Conservation (phyloP, 2,888 invertebrate species). For the Nycteola revayana region DNA sequence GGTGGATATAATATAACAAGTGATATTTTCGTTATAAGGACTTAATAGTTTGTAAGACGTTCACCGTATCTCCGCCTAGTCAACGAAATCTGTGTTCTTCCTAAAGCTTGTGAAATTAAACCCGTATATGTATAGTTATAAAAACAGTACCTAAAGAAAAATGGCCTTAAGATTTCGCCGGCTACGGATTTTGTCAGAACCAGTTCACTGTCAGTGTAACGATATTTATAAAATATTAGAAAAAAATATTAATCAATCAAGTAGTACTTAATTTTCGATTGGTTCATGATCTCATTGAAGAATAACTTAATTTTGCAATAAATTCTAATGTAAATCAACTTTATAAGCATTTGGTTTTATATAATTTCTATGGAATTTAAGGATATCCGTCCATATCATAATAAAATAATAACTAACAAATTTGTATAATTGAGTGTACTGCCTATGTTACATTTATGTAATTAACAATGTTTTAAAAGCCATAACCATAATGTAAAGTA, state of each 20-base stretch:
- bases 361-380: conserved; percentile 29
- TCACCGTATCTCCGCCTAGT: conserved; percentile 73
- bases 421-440: conserved; percentile 19
- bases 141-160: conserved; percentile 8
- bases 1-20: conserved; percentile 67
- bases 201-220: too few relatives aligned
- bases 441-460: conserved; percentile 6
- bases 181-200: conserved; percentile 28
- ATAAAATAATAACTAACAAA: conserved; percentile 32
- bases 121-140: conserved; percentile 19
- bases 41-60: conserved; percentile 35
- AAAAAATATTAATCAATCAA: too few relatives aligned
- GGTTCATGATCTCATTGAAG: conserved; percentile 71
- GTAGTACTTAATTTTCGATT: conserved; percentile 45
- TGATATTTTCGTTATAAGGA: conserved; percentile 62
- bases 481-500: too few relatives aligned
- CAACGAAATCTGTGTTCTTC: conserved; percentile 59
- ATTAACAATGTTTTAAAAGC: too few relatives aligned
- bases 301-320: conserved; percentile 24
- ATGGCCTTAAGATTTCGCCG: conserved; percentile 13
- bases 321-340: neutral
- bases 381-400: conserved; percentile 54
- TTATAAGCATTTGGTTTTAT: conserved; percentile 43
- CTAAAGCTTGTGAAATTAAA: conserved; percentile 20
- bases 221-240: too few relatives aligned